A percentile compares a stretch with the other conserved stretches of the same genome.
Evolutionary conservation across 2,888 invertebrate species (phyloP).

Genomic region (Branchellion lobata): DNA sequence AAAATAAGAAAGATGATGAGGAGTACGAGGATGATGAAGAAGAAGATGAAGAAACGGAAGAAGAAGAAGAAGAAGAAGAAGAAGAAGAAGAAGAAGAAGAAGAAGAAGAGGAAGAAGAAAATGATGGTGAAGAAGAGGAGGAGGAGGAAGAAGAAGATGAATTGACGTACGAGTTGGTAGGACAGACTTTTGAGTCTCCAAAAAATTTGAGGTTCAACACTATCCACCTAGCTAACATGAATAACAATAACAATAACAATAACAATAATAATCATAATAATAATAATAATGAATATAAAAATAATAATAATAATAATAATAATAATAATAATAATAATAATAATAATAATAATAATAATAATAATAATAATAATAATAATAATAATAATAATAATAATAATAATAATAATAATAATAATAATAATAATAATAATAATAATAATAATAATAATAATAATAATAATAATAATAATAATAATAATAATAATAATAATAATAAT

Average conservation of each 20-base stretch:
- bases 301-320: background rate
- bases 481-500: background rate
- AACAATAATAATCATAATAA: too few species aligned
- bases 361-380: background rate
- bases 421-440: background rate
- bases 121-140: slow-evolving; percentile 16
- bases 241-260: too few species aligned
- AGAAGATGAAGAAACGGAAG: background rate
- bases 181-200: slow-evolving; percentile 51
- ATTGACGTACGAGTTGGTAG: slow-evolving; percentile 49
- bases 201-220: slow-evolving; percentile 48
- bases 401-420: background rate
- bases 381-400: background rate
- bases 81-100: background rate
- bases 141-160: background rate
- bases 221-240: background rate
- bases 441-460: background rate
- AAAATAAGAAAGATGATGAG: background rate
- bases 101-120: background rate
- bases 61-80: background rate
- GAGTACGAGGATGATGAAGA: background rate
- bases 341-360: background rate
- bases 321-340: background rate
- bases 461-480: background rate
- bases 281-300: too few species aligned